Conservation (phyloP, 2,888 invertebrate species). For the Standfussiana lucernea region DNA sequence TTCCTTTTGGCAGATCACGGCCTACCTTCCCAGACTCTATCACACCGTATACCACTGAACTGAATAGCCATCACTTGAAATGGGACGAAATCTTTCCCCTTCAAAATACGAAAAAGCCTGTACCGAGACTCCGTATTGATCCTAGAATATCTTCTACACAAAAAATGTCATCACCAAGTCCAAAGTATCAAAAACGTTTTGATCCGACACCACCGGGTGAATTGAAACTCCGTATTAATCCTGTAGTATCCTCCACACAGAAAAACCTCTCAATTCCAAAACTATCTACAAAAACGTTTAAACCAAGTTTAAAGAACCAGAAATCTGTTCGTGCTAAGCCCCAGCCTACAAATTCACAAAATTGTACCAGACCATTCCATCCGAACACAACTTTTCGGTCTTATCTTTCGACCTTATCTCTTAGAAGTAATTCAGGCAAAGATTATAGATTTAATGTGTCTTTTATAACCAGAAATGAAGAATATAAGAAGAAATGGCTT, state of each 20-base stretch:
- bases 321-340: background rate
- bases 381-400: too few species aligned
- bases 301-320: background rate
- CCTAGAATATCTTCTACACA: fast-evolving
- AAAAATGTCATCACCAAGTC: background rate
- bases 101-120: background rate
- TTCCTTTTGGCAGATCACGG: background rate
- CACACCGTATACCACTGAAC: slow-evolving; percentile 5
- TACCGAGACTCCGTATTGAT: background rate
- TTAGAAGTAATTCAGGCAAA: background rate
- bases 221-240: background rate
- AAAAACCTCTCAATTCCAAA: background rate
- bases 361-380: too few species aligned
- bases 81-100: slow-evolving; percentile 3
- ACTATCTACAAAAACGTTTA: background rate
- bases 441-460: too few species aligned
- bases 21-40: background rate
- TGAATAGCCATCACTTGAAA: background rate
- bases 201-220: background rate
- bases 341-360: background rate
- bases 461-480: background rate
- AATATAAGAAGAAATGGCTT: slow-evolving; percentile 3
- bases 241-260: background rate
- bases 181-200: background rate
- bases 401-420: background rate